Evolutionary conservation across 1,140 invertebrate genomes (phyloP), one percentile per base, ranked within the genome.

Genomic region (Zaprionus inermis): DNA sequence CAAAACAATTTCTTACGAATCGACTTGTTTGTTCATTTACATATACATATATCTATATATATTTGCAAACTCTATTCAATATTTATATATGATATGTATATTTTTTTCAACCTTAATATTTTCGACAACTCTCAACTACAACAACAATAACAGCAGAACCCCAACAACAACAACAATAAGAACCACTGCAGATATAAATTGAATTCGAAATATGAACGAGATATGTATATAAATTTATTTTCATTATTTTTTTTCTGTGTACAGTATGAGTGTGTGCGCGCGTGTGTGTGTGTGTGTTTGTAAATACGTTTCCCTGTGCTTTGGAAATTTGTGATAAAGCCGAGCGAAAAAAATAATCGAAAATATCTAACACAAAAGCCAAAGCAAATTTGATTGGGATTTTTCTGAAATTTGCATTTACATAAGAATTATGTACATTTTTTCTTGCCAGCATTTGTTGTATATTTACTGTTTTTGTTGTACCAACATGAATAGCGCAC

Each of bases 41-140:
- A 90, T 90, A 85, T 76, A 90, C 78, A 89, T 90, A 81, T 84
- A 83, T 65, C 61, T 65, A 83, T 84, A 81, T 88, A 88, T 83
- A 89, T 84, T 89, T 81, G 75, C 72, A 81, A 89, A 79, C 78
- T 90, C 78, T 90, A 90, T 90, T 89, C 72, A 81, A 90, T 89
- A 90, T 89, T 90, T 85, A 90, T 90, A 85, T 90, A 90, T 81
- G 79, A 88, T 77, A 82, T 90, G 85, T 90, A 90, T 81, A 81
- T 72, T 90, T 88, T 81, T 63, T 71, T 72, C 65, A 64, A 70
- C 34, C 68, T 76, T 83, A 79, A 86, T 76, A 88, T 79, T 82
- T 77, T 82, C 49, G 78, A 83, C 63, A 80, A 81, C 58, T 81
- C 64, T 57, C 65, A 83, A 80, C 55, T 56, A 46, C 30, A 32